These are phyloP conservation scores for Aphidius ervi DNA, from an alignment of 1,140 invertebrate genomes.

Conservation along the genomic window DNA sequence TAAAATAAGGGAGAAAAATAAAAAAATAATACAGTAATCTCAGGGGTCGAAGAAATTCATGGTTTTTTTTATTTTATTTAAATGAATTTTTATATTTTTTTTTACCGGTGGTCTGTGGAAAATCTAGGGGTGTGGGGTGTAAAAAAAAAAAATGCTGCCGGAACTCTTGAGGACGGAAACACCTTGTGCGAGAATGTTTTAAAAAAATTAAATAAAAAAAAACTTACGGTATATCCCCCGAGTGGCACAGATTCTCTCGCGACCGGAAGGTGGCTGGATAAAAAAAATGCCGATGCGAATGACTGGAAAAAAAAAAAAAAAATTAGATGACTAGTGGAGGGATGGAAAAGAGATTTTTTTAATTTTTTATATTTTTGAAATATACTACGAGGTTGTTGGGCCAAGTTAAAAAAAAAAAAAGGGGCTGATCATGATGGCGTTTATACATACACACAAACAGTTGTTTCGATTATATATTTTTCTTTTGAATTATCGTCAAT, in stretches of 20 bases:
- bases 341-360: conserved; percentile 25
- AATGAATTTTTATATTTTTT: not conserved
- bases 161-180: conserved; percentile 35
- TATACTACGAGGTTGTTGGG: conserved; percentile 35
- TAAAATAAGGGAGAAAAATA: too few species aligned
- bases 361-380: conserved; percentile 25
- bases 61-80: not conserved
- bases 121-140: conserved; percentile 18
- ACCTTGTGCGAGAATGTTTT: conserved; percentile 30
- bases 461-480: conserved; percentile 9
- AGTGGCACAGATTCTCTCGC: conserved; percentile 49
- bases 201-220: conserved; percentile 17
- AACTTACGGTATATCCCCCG: conserved; percentile 45
- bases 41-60: not conserved
- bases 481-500: conserved; percentile 15
- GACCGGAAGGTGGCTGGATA: conserved; percentile 32
- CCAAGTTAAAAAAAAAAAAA: not conserved
- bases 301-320: conserved; percentile 29
- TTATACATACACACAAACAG: not conserved
- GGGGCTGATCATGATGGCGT: conserved; percentile 1
- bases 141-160: not conserved
- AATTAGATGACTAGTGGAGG: not conserved
- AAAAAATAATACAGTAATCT: conserved; percentile 18
- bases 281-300: conserved; percentile 23
- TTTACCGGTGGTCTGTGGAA: not conserved